Evolutionary conservation across 2,797 vertebrate genomes (phyloP).

Genomic region (Myotis vivesi): DNA sequence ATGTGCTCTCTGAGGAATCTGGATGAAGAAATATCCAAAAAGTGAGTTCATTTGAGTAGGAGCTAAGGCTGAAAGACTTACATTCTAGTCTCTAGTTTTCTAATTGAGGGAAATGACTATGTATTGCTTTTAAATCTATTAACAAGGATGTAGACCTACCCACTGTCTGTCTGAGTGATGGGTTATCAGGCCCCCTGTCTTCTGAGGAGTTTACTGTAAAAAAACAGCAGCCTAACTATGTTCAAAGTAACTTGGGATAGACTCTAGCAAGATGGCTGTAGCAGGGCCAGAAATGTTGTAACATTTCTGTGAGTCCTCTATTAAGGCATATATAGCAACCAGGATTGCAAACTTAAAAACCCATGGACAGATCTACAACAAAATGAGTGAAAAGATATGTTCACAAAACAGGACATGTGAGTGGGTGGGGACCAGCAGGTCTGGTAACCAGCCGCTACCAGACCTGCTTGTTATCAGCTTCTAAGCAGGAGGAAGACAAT

Average conservation of each 20-base stretch:
- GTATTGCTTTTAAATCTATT: background rate
- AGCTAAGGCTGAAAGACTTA: background rate
- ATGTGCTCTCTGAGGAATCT: background rate
- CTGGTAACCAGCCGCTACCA: fast-evolving
- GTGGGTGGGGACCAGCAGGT: background rate
- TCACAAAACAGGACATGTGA: background rate
- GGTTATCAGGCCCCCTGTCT: background rate
- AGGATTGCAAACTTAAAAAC: background rate
- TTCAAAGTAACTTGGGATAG: background rate
- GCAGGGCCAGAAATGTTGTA: background rate
- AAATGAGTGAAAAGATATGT: background rate
- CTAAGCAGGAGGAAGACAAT: background rate
- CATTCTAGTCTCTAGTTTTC: background rate
- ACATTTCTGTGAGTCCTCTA: background rate
- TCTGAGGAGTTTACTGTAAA: background rate
- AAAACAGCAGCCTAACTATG: background rate
- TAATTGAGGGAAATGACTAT: background rate
- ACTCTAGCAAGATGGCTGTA: background rate
- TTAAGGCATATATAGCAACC: background rate
- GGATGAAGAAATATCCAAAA: background rate
- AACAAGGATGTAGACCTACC: background rate
- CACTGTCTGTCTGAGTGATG: background rate
- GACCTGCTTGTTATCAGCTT: background rate
- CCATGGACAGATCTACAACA: background rate
- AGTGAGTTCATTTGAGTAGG: background rate